Conservation (phyloP, 2,888 invertebrate species). For the Calliphora vomitoria region DNA sequence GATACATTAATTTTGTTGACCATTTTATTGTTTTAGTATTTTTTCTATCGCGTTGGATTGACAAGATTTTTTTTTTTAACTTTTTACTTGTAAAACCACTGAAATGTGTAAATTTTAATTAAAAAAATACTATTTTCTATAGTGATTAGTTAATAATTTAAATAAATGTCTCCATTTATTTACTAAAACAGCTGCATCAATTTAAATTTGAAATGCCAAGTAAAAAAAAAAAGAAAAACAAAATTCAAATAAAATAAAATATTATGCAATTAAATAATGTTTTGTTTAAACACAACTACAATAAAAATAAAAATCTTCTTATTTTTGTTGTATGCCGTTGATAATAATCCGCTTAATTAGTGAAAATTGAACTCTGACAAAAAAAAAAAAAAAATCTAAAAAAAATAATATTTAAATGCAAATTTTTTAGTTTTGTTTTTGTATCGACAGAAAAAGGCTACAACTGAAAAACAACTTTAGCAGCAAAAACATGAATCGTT, state of each 20-base stretch:
- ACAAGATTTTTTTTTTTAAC: neutral
- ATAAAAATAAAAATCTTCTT: constrained; percentile 15
- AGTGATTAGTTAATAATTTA: constrained; percentile 5
- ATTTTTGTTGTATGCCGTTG: constrained; percentile 37
- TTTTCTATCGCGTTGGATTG: neutral
- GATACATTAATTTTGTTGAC: no score
- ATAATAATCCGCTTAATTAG: constrained; percentile 71
- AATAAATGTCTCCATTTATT: constrained; percentile 3
- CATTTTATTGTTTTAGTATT: neutral
- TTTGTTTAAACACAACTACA: neutral
- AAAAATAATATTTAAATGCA: constrained; percentile 61
- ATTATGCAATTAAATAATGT: constrained; percentile 49
- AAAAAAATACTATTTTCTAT: neutral
- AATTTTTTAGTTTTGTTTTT: constrained; percentile 50
- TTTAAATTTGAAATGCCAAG: neutral
- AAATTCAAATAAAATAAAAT: neutral
- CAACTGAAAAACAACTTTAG: constrained; percentile 53
- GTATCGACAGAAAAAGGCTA: constrained; percentile 50
- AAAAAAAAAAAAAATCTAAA: constrained; percentile 31
- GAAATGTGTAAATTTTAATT: neutral
- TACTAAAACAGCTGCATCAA: constrained; percentile 17
- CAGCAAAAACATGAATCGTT: constrained; percentile 65
- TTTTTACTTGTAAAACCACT: neutral
- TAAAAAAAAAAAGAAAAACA: neutral
- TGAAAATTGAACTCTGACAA: constrained; percentile 70